These are phyloP conservation scores for Rhagologus leucostigma DNA, from an alignment of 2,113 vertebrate genomes.

Conservation along the genomic window DNA sequence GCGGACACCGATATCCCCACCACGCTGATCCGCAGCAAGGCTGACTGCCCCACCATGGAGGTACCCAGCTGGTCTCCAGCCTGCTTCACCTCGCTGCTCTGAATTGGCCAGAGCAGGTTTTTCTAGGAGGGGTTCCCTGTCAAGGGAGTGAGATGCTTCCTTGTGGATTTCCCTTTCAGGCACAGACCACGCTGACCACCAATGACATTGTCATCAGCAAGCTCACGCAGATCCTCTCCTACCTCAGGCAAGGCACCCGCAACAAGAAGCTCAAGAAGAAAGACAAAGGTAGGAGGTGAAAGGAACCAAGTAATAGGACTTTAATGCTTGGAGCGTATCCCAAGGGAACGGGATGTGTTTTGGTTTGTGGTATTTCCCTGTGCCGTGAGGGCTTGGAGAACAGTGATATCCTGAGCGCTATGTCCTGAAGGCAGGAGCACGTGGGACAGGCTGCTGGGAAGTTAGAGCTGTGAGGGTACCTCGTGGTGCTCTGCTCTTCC, in stretches of 20 bases:
- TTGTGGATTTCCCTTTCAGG: constrained; percentile 73
- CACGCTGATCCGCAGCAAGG: constrained; percentile 96
- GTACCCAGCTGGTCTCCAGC: constrained; percentile 41
- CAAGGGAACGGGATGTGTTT: rapidly evolving
- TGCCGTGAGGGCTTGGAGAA: rapidly evolving
- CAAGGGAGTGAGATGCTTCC: background rate
- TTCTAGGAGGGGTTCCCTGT: background rate
- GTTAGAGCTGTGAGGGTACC: background rate
- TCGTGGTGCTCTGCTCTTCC: background rate
- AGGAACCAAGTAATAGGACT: background rate
- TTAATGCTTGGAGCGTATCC: background rate
- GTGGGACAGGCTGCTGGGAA: background rate
- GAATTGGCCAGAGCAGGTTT: background rate
- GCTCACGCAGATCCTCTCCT: constrained; percentile 96
- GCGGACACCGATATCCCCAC: constrained; percentile 96
- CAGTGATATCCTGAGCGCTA: rapidly evolving
- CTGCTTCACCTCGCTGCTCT: background rate
- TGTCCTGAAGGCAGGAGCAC: background rate
- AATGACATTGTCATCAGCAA: constrained; percentile 99
- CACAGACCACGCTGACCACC: constrained; percentile 96
- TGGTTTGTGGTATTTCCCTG: background rate
- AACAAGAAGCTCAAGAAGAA: constrained; percentile 99
- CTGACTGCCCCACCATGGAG: constrained; percentile 99
- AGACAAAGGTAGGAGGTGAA: constrained; percentile 83
- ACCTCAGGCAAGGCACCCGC: constrained; percentile 92